phyloP scores from a whole-genome alignment of 2,888 invertebrate species.

The Nemapogon koenigi region DNA sequence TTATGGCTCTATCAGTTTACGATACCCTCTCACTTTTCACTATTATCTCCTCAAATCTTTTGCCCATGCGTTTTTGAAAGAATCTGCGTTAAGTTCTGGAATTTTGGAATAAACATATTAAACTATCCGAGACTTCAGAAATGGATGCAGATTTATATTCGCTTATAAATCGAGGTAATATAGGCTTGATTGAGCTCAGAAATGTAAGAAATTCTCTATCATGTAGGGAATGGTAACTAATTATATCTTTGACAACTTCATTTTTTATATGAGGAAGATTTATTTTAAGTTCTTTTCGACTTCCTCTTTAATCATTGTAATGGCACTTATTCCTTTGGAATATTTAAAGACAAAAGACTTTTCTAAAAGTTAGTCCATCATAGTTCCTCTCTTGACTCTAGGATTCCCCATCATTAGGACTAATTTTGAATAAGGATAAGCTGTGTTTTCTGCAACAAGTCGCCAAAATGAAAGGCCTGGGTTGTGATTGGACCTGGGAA shows the following conservation, averaged over 20 bases:
- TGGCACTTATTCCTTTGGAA: background rate
- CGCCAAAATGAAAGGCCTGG: too few species aligned
- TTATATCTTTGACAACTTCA: background rate
- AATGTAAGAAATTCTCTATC: background rate
- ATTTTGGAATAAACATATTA: conserved; percentile 4
- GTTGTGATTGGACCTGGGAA: conserved; percentile 3
- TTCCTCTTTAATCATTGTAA: background rate
- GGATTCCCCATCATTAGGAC: too few species aligned
- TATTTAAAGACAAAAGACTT: background rate
- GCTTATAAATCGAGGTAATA: conserved; percentile 3
- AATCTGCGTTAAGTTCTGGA: background rate
- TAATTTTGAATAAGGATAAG: too few species aligned
- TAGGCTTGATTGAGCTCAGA: background rate
- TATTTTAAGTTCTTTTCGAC: conserved; percentile 1
- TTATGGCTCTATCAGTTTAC: too few species aligned
- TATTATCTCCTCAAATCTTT: background rate
- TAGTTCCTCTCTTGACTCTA: too few species aligned
- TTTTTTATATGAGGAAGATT: background rate
- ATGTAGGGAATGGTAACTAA: background rate
- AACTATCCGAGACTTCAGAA: background rate
- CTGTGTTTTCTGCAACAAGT: too few species aligned
- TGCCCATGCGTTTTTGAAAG: background rate
- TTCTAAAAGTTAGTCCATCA: background rate
- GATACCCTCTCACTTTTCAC: background rate
- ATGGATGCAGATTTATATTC: background rate